A percentile compares a stretch with the other conserved stretches of the same genome.
These are phyloP conservation scores for Polietes domitor DNA, from an alignment of 2,888 invertebrate species.

Conservation along the genomic window DNA sequence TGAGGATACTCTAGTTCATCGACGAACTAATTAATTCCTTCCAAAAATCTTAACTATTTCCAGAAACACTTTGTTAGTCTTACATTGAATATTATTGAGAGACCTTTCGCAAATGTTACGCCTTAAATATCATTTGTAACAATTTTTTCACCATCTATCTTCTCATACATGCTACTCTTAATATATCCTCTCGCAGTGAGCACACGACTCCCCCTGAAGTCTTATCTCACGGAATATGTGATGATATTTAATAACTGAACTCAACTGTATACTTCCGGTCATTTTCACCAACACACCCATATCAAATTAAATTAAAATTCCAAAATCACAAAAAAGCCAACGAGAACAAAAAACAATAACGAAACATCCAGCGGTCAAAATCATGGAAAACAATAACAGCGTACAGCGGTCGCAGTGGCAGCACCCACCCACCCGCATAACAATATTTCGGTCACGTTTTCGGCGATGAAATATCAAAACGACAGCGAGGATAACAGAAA, in stretches of 20 bases:
- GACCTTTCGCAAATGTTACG: too few species aligned
- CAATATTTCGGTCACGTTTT: conserved; percentile 62
- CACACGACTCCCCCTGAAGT: not conserved
- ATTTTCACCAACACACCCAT: conserved; percentile 37
- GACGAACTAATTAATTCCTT: too few species aligned
- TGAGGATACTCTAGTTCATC: too few species aligned
- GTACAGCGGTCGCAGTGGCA: conserved; percentile 9
- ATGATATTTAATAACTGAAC: conserved; percentile 31
- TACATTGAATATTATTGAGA: too few species aligned
- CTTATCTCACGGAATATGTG: conserved; percentile 15
- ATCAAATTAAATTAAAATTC: conserved; percentile 61
- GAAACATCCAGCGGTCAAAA: conserved; percentile 34
- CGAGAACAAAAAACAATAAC: conserved; percentile 20
- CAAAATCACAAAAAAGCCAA: conserved; percentile 33
- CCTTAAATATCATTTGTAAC: too few species aligned
- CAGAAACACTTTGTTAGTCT: too few species aligned
- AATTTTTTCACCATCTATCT: too few species aligned
- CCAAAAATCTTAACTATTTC: too few species aligned
- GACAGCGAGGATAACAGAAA: conserved; percentile 32
- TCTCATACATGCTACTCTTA: too few species aligned
- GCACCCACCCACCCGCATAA: conserved; percentile 6
- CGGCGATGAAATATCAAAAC: not conserved
- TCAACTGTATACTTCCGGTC: conserved; percentile 50
- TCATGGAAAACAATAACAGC: conserved; percentile 31
- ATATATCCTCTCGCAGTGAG: too few species aligned